Base-by-base conservation (phyloP, 2,888 invertebrate species). In the Oscheius myriophilus region DNA sequence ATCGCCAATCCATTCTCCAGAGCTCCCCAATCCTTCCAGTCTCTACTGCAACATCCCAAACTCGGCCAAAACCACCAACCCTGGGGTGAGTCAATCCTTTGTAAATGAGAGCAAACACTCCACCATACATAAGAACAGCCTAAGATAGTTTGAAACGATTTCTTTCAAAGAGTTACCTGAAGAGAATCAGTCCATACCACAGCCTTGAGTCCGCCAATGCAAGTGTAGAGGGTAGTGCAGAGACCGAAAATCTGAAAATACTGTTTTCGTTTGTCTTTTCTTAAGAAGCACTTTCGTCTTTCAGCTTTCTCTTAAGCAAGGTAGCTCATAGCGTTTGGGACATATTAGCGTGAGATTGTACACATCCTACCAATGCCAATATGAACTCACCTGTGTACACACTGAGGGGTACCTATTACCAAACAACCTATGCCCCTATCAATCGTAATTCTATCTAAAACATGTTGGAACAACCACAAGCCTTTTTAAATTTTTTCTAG, bases 131-230 rank as follows among this genome's bases (percentile, higher is more conserved):
- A 21, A 82, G 68, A 12, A 80, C 69, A 6, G 82, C 81, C 75
- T 82, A 69, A 33, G 52, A 52, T 11, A 45, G 21, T 16, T 16
- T 45, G 1, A 33, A 21, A 49, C 4, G 1, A n/a, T 12, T 2
- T 42, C 7, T 9, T 53, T 12, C n/a, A 3, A 14, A 46, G 57
- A 52, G 14, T 18, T 49, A 75, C 75, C 70, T 75, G 76, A 16
- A 82, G 67, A 9, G 82, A 79, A 63, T 82, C 82, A 0, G 80
- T 78, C 82, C 82, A 82, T 2, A 82, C 82, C 16, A 82, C 82
- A 0, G 81, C 82, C 64, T 82, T 82, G 42, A 82, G 61, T 14
- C 82, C 82, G 4, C 80, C 82, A 41, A 82, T 78, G 33, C 81
- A 81, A 11, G 82, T 82, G 67, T 82, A 82, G 11, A 79, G 62